These are phyloP conservation scores for Drosophila miranda DNA, from an alignment of 1,140 invertebrate genomes.

Conservation along the genomic window DNA sequence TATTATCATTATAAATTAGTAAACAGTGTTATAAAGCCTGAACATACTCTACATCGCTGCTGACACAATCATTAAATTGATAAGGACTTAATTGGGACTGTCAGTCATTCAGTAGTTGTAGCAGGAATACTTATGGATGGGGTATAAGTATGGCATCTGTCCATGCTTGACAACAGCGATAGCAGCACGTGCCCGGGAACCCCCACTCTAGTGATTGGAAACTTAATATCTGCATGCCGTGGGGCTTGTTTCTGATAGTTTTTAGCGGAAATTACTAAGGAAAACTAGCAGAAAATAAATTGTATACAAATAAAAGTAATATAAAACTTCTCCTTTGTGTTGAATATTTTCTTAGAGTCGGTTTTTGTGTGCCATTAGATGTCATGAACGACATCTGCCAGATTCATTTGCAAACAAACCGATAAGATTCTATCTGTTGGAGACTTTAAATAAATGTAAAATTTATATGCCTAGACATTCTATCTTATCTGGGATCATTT, in stretches of 20 bases:
- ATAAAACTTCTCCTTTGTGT: too few relatives aligned
- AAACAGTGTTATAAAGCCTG: conserved; percentile 53
- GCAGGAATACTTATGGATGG: background rate
- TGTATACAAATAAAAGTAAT: too few relatives aligned
- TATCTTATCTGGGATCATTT: conserved; percentile 9
- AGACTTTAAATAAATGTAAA: conserved; percentile 28
- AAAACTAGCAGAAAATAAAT: too few relatives aligned
- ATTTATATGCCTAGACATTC: conserved; percentile 14
- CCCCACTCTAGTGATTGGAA: background rate
- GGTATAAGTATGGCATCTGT: background rate
- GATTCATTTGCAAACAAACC: conserved; percentile 9
- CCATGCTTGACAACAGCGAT: conserved; percentile 12
- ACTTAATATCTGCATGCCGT: background rate
- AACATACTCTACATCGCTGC: conserved; percentile 11
- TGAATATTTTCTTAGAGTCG: background rate
- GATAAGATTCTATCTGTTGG: conserved; percentile 19
- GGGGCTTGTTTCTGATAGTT: too few relatives aligned
- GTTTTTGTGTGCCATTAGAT: conserved; percentile 3
- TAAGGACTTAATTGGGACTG: conserved; percentile 52
- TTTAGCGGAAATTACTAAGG: too few relatives aligned
- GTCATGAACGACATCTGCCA: conserved; percentile 5
- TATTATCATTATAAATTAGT: conserved; percentile 56
- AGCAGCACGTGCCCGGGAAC: background rate
- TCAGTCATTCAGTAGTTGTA: background rate
- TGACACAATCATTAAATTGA: conserved; percentile 42